A percentile compares a stretch with the other conserved stretches of the same genome.
Evolutionary conservation across 1,140 invertebrate species (phyloP).

Genomic region (Sminthurides bifidus): DNA sequence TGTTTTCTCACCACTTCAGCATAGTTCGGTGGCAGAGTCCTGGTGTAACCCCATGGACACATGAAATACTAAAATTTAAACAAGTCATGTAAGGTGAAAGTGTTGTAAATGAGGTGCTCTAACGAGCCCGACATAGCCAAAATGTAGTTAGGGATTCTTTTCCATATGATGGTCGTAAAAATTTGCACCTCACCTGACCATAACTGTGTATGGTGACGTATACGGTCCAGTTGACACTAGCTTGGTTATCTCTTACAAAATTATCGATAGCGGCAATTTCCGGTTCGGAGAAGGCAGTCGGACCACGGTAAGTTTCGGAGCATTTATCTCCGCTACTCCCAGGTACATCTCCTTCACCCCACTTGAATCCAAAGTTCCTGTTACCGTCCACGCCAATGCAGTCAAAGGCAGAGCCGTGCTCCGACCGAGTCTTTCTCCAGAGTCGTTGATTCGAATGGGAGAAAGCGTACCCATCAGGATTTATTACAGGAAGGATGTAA

Average conservation of each 20-base stretch:
- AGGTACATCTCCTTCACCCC: conserved; percentile 56
- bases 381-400: conserved; percentile 32
- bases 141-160: not conserved
- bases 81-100: conserved; percentile 2
- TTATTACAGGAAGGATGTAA: conserved; percentile 46
- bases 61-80: conserved; percentile 29
- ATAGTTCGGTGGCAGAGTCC: conserved; percentile 35
- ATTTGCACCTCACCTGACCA: conserved; percentile 11
- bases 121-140: not conserved
- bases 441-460: conserved; percentile 25
- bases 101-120: conserved; percentile 1
- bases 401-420: not conserved
- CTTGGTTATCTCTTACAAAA: conserved; percentile 10
- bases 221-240: conserved; percentile 10
- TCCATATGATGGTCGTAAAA: conserved; percentile 1
- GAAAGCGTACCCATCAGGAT: conserved; percentile 47
- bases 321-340: conserved; percentile 52
- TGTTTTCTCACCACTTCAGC: conserved; percentile 33
- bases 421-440: conserved; percentile 26
- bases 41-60: conserved; percentile 37
- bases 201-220: conserved; percentile 30
- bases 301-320: conserved; percentile 40
- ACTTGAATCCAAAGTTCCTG: conserved; percentile 37
- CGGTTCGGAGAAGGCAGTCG: conserved; percentile 22
- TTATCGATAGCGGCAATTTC: conserved; percentile 22